These are phyloP conservation scores for Drosophila acutilabella DNA, from an alignment of 2,888 invertebrate species.

Conservation along the genomic window DNA sequence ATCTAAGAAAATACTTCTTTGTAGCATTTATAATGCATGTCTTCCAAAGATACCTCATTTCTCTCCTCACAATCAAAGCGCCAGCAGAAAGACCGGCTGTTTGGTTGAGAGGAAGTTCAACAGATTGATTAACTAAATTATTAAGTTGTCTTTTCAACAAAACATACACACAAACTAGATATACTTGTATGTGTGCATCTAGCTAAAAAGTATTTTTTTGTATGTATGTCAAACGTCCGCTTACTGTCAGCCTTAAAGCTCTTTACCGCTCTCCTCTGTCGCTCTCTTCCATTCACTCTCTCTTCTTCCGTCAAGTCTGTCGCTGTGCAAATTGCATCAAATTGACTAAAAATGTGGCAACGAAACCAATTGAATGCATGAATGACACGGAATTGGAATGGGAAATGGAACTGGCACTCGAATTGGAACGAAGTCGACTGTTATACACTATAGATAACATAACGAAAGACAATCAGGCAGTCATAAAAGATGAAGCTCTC, in stretches of 20 bases:
- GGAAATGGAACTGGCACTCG: neutral
- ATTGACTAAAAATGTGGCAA: slow-evolving; percentile 63
- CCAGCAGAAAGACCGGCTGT: slow-evolving; percentile 7
- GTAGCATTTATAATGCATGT: too few species aligned
- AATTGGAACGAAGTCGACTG: neutral
- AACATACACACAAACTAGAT: slow-evolving; percentile 15
- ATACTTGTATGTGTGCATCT: neutral
- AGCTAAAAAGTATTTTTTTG: slow-evolving; percentile 16
- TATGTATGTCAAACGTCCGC: slow-evolving; percentile 50
- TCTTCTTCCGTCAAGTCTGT: slow-evolving; percentile 1
- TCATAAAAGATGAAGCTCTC: too few species aligned
- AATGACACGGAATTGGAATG: slow-evolving; percentile 60
- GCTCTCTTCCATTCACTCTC: neutral
- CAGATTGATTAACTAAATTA: slow-evolving; percentile 19
- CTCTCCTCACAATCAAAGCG: slow-evolving; percentile 1
- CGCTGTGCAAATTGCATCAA: slow-evolving; percentile 63
- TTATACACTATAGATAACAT: neutral
- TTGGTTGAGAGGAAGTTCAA: slow-evolving; percentile 28
- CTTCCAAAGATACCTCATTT: too few species aligned
- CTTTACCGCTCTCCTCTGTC: neutral
- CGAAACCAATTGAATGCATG: slow-evolving; percentile 67
- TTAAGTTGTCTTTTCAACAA: slow-evolving; percentile 35
- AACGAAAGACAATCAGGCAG: too few species aligned
- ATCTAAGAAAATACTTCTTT: neutral
- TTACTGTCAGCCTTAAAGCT: slow-evolving; percentile 22